A percentile compares a stretch with the other conserved stretches of the same genome.
Evolutionary conservation across 2,113 vertebrate genomes (phyloP).

Genomic region (Emydocephalus ijimae): DNA sequence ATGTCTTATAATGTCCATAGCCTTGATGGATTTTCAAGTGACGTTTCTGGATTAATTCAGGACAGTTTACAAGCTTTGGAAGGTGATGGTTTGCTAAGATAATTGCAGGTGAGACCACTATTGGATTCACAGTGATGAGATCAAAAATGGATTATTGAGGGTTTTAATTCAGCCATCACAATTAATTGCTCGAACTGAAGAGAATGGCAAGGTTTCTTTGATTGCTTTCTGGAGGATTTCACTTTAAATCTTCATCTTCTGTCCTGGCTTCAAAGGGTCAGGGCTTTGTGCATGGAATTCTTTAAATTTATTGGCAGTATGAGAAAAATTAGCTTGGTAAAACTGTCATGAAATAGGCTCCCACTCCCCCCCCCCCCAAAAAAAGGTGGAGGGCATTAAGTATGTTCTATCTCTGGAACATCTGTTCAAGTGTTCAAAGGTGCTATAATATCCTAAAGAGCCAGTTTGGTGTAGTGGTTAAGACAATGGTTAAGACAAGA

Average conservation of each 20-base stretch:
- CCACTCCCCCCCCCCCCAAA: background rate
- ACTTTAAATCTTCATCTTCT: background rate
- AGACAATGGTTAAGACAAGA: background rate
- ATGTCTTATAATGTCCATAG: background rate
- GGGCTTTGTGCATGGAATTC: background rate
- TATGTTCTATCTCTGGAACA: background rate
- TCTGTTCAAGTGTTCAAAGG: background rate
- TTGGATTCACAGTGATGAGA: slow-evolving; percentile 1
- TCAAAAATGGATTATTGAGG: background rate
- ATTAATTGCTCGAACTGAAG: background rate
- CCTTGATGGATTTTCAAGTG: background rate
- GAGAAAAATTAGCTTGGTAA: background rate
- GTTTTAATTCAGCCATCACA: background rate
- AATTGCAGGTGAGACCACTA: background rate
- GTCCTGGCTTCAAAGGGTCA: background rate
- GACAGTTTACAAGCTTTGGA: background rate
- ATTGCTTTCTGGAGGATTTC: background rate
- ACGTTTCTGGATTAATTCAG: background rate
- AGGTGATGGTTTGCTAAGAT: background rate
- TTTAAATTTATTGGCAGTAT: background rate
- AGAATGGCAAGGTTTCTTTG: background rate
- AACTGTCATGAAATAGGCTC: background rate
- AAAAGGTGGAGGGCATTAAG: background rate
- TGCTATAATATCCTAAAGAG: background rate
- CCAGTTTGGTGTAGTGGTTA: background rate